Evolutionary conservation across 2,797 vertebrate species (phyloP).

Genomic region (Rhodeus uyekii): DNA sequence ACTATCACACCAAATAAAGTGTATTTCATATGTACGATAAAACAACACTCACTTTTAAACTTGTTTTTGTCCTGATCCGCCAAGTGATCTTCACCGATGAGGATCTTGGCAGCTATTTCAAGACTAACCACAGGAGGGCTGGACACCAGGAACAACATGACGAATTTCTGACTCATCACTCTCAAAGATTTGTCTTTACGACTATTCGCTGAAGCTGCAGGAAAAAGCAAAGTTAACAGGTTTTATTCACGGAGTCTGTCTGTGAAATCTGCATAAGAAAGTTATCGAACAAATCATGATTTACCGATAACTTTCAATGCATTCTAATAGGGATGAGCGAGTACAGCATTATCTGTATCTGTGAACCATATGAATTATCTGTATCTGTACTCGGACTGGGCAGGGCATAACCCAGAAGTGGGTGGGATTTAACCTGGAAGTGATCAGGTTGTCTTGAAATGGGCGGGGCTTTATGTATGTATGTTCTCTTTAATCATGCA

Average conservation of each 20-base stretch:
- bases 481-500: too few relatives aligned
- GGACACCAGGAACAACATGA: slow-evolving; percentile 96
- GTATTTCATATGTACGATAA: background rate
- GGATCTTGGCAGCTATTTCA: slow-evolving; percentile 94
- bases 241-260: background rate
- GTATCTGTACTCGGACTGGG: too few relatives aligned
- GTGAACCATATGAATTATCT: too few relatives aligned
- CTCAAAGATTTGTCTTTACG: slow-evolving; percentile 95
- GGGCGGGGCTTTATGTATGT: too few relatives aligned
- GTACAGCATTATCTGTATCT: too few relatives aligned
- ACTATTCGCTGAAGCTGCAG: slow-evolving; percentile 80
- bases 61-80: slow-evolving; percentile 93
- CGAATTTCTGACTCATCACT: slow-evolving; percentile 98
- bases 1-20: background rate
- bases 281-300: background rate
- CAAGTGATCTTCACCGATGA: slow-evolving; percentile 92
- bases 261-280: background rate
- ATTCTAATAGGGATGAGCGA: too few relatives aligned
- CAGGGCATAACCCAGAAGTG: too few relatives aligned
- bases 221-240: background rate
- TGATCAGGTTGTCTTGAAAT: too few relatives aligned
- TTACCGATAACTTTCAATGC: background rate
- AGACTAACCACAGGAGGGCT: slow-evolving; percentile 89
- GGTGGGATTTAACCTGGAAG: too few relatives aligned
- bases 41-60: slow-evolving; percentile 91